Percentiles rank a stretch among this genome's conserved stretches.
Conservation (phyloP, 2,113 vertebrate genomes). For the Orthonyx spaldingii region DNA sequence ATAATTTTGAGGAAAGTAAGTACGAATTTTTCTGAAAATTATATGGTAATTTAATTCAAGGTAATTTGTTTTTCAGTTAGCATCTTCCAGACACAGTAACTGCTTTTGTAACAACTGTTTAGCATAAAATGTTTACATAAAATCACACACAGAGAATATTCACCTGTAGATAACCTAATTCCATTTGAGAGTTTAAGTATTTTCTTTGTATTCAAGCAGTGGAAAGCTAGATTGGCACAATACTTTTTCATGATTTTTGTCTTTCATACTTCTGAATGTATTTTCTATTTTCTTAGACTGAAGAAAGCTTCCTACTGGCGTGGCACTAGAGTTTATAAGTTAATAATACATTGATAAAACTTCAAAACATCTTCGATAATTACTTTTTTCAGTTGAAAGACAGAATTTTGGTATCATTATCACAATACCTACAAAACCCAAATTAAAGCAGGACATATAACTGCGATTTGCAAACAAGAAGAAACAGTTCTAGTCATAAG, state of each 20-base stretch:
- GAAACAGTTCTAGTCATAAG: not conserved
- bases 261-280: not conserved
- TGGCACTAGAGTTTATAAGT: not conserved
- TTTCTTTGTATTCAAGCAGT: not conserved
- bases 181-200: not conserved
- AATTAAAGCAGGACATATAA: not conserved
- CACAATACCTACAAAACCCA: not conserved
- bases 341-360: not conserved
- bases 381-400: not conserved
- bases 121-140: not conserved
- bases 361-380: not conserved
- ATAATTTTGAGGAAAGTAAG: not conserved
- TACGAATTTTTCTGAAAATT: not conserved
- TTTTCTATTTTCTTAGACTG: not conserved
- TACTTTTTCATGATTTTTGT: not conserved
- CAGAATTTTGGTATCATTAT: not conserved
- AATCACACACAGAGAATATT: not conserved
- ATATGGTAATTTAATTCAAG: conserved; percentile 9
- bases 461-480: not conserved
- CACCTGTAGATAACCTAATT: not conserved
- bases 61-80: conserved; percentile 24
- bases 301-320: not conserved
- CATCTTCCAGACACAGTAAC: not conserved
- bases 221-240: not conserved
- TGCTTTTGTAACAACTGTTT: conserved; percentile 12